Base-by-base conservation (phyloP, 2,797 vertebrate genomes). In the Trachops cirrhosus region DNA sequence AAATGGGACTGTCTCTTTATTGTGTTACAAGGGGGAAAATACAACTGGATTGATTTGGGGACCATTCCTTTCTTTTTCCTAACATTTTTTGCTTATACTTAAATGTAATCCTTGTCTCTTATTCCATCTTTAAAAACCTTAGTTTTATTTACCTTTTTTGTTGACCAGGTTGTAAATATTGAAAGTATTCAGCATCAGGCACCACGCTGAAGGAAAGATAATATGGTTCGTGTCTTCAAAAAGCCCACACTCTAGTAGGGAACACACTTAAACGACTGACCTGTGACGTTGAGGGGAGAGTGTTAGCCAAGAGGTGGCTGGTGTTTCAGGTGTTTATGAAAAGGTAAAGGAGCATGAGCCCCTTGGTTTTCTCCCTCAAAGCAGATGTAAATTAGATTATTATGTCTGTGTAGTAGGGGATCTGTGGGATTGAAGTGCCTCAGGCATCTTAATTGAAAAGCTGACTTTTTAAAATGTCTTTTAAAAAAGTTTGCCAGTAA, bases 1-100 rank as follows among this genome's bases (percentile, higher is more conserved):
- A 96, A 94, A 95, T 93, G 34, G 19, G 68, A 57, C 70, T 96
- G 86, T 95, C 29, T 97, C 34, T 80, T 97, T 96, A 75, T 95
- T 97, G 50, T 94, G 74, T 50, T 86, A 93, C 22, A 85, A 0
- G 82, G 46, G 29, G 41, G 70, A 92, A 93, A 73, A 78, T 84
- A 48, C 14, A 91, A 83, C 21, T 93, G 34, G 21, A n/a, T 85
- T 84, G 16, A 68, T 74, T 70, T 52, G 21, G 9, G 32, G 48
- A 78, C 46, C 12, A 37, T 5, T 77, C 75, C 41, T 48, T 86
- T 3, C 19, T 94, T 90, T 95, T 89, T 19, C 57, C 64, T 64
- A 70, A 24, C 24, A 44, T n/a, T 62, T 93, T 91, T 89, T 89
- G 54, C 46, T 86, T 79, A 32, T 2, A 70, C 9, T 41, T 48